These are phyloP conservation scores for Troides oblongomaculatus DNA, from an alignment of 2,888 invertebrate species.

Conservation along the genomic window DNA sequence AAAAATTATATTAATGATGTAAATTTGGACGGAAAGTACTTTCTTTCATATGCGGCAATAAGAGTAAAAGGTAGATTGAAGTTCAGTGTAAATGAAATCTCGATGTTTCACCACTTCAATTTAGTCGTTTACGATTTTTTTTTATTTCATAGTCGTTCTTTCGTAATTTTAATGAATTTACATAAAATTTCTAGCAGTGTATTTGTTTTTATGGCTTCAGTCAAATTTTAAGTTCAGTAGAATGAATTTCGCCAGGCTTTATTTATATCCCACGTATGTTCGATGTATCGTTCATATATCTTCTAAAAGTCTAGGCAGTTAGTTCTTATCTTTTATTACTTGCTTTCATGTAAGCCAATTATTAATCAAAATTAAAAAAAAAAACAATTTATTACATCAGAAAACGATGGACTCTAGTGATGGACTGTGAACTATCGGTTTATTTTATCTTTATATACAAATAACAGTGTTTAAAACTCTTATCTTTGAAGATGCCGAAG, in stretches of 20 bases:
- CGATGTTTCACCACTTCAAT: constrained; percentile 63
- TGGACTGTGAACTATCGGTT: too few species aligned
- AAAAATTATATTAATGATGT: background rate
- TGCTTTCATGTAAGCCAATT: background rate
- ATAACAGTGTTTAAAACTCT: too few species aligned
- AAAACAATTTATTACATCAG: too few species aligned
- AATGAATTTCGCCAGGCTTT: too few species aligned
- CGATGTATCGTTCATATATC: too few species aligned
- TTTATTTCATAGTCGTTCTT: constrained; percentile 57
- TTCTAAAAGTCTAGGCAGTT: too few species aligned
- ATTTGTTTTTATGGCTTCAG: background rate
- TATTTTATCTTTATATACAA: too few species aligned
- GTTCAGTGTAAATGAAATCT: constrained; percentile 59
- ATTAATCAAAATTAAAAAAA: too few species aligned
- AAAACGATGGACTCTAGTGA: too few species aligned
- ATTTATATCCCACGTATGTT: too few species aligned
- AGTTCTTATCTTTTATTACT: background rate
- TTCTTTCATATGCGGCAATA: constrained; percentile 33
- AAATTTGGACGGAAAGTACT: constrained; percentile 19
- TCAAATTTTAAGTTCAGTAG: too few species aligned
- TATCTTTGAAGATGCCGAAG: too few species aligned
- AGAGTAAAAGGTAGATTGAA: constrained; percentile 51
- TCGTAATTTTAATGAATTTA: constrained; percentile 46
- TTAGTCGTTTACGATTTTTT: constrained; percentile 59
- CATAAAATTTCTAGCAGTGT: constrained; percentile 3